Percentiles rank a stretch among this genome's conserved stretches.
These are phyloP conservation scores for Parochlus steinenii DNA, from an alignment of 2,888 invertebrate genomes.

Conservation along the genomic window DNA sequence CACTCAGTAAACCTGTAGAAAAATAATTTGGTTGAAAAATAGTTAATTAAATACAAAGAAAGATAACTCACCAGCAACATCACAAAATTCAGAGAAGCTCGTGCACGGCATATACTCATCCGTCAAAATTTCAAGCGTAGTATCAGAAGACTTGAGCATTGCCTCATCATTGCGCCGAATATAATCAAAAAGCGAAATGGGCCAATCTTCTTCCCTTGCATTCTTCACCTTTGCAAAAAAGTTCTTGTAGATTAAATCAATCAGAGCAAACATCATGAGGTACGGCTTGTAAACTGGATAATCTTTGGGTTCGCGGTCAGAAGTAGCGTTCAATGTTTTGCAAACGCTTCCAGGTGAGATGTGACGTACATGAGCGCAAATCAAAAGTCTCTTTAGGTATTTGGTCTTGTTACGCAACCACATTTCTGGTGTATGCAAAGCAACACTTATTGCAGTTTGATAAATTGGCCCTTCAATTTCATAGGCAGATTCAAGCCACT, in stretches of 20 bases:
- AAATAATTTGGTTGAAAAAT: neutral
- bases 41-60: neutral
- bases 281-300: constrained; percentile 74
- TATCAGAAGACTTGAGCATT: constrained; percentile 74
- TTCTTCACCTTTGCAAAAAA: constrained; percentile 74
- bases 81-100: constrained; percentile 82
- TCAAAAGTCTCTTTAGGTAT: constrained; percentile 59
- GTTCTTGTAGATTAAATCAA: constrained; percentile 68
- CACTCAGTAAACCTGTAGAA: constrained; percentile 23
- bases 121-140: constrained; percentile 61
- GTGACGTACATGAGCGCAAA: constrained; percentile 64
- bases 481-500: constrained; percentile 65
- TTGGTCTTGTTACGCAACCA: constrained; percentile 58
- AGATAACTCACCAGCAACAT: constrained; percentile 51
- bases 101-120: constrained; percentile 82
- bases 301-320: constrained; percentile 39
- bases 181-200: constrained; percentile 75
- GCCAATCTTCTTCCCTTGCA: constrained; percentile 73
- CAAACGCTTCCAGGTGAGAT: constrained; percentile 36
- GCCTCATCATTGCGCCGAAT: constrained; percentile 87
- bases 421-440: constrained; percentile 57
- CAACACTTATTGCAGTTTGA: constrained; percentile 62
- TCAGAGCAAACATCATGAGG: constrained; percentile 67
- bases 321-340: constrained; percentile 32
- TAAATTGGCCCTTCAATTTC: constrained; percentile 89